A percentile compares a stretch with the other conserved stretches of the same genome.
phyloP scores from a whole-genome alignment of 2,888 invertebrate genomes.

The Cecidostiba fungosa region DNA sequence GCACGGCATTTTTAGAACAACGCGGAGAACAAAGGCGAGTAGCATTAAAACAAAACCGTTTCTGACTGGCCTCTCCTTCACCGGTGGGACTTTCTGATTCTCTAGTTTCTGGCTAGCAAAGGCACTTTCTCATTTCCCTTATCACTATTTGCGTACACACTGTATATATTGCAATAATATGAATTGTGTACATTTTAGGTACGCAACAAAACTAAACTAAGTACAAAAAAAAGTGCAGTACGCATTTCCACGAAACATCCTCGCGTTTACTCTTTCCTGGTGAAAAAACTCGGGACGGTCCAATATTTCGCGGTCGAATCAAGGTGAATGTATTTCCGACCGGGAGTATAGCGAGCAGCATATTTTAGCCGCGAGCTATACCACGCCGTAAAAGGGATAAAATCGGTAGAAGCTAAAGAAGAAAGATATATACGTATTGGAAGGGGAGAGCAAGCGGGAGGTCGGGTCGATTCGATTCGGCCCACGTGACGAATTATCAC shows the following conservation, averaged over 20 bases:
- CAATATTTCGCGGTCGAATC: conserved; percentile 31
- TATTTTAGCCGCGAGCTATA: conserved; percentile 27
- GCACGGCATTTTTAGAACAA: too few relatives aligned
- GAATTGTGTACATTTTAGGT: too few relatives aligned
- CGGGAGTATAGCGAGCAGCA: neutral
- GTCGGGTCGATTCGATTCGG: conserved; percentile 4
- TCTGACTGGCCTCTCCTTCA: too few relatives aligned
- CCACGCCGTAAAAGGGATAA: conserved; percentile 21
- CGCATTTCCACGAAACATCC: too few relatives aligned
- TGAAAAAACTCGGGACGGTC: neutral
- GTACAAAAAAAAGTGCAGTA: too few relatives aligned
- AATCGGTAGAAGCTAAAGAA: neutral
- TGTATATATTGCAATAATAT: too few relatives aligned
- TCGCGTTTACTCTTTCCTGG: neutral
- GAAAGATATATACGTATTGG: neutral
- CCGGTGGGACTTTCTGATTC: too few relatives aligned
- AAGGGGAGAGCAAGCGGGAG: neutral
- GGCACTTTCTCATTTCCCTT: neutral
- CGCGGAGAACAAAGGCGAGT: too few relatives aligned
- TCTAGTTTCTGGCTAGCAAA: too few relatives aligned
- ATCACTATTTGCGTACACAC: neutral
- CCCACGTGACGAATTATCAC: conserved; percentile 59
- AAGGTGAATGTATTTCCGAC: conserved; percentile 59
- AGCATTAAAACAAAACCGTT: too few relatives aligned
- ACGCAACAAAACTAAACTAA: too few relatives aligned